Evolutionary conservation across 92 coral and sea anemone species (phyloP).

Genomic region (Galaxea fascicularis): DNA sequence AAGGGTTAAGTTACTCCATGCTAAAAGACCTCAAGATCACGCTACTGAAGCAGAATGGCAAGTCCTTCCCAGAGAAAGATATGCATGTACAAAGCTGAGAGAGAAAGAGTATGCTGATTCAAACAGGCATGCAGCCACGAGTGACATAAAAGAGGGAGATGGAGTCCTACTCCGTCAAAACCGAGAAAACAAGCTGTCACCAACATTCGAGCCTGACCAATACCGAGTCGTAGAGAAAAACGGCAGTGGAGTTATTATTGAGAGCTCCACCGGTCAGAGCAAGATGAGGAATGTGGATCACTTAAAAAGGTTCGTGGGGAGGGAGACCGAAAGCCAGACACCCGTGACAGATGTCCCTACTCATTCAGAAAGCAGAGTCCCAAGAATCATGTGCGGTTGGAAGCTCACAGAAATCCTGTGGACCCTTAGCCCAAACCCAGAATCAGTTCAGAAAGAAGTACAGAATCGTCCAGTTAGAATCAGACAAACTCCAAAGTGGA

Average conservation of each 20-base stretch:
- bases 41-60: constrained; percentile 43
- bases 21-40: constrained; percentile 39
- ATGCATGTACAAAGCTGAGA: constrained; percentile 55
- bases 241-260: constrained; percentile 37
- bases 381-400: not conserved
- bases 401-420: not conserved
- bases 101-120: constrained; percentile 69
- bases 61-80: constrained; percentile 57
- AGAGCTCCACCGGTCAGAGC: constrained; percentile 25
- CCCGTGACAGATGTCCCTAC: not conserved
- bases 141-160: constrained; percentile 64
- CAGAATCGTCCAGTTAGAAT: constrained; percentile 1
- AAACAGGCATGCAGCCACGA: constrained; percentile 50
- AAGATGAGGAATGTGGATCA: constrained; percentile 56
- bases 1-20: constrained; percentile 55
- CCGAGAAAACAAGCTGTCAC: constrained; percentile 64
- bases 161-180: constrained; percentile 52
- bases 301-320: constrained; percentile 29
- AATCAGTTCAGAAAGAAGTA: not conserved
- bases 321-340: not conserved
- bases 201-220: constrained; percentile 40
- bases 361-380: not conserved
- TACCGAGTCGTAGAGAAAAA: constrained; percentile 35
- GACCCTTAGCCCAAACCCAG: not conserved
- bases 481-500: constrained; percentile 22